A percentile compares a stretch with the other conserved stretches of the same genome.
Conservation (phyloP, 2,888 invertebrate species). For the Drosophila hamatofila region DNA sequence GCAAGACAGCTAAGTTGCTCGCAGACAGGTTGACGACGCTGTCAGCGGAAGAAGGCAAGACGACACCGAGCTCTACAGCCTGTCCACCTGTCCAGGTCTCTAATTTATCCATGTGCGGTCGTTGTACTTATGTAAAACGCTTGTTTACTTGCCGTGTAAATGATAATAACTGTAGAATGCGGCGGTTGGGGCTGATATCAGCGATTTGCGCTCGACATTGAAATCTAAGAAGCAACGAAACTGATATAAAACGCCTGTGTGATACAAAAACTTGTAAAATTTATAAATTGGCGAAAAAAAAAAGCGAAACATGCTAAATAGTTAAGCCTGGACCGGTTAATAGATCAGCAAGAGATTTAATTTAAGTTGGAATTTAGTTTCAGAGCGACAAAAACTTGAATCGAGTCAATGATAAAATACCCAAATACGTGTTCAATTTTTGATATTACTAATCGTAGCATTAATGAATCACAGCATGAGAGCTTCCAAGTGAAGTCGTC, state of each 20-base stretch:
- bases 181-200: slow-evolving; percentile 4
- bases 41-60: slow-evolving; percentile 72
- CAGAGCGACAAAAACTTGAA: neutral
- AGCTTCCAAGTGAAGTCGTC: slow-evolving; percentile 30
- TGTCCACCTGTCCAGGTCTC: slow-evolving; percentile 9
- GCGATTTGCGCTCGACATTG: slow-evolving; percentile 57
- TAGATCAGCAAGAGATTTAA: neutral
- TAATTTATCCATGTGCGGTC: neutral
- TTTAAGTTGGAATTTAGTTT: neutral
- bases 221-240: slow-evolving; percentile 46
- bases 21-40: slow-evolving; percentile 49
- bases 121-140: slow-evolving; percentile 44
- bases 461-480: slow-evolving; percentile 44
- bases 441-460: slow-evolving; percentile 5
- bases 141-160: slow-evolving; percentile 49
- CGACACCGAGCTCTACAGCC: slow-evolving; percentile 45
- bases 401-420: neutral
- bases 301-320: neutral
- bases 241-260: neutral
- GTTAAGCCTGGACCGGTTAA: neutral
- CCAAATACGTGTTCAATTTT: neutral
- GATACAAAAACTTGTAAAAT: neutral
- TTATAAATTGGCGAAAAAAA: neutral
- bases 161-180: slow-evolving; percentile 23
- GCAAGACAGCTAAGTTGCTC: neutral